These are phyloP conservation scores for Asobara japonica DNA, from an alignment of 1,140 invertebrate species.

Conservation along the genomic window DNA sequence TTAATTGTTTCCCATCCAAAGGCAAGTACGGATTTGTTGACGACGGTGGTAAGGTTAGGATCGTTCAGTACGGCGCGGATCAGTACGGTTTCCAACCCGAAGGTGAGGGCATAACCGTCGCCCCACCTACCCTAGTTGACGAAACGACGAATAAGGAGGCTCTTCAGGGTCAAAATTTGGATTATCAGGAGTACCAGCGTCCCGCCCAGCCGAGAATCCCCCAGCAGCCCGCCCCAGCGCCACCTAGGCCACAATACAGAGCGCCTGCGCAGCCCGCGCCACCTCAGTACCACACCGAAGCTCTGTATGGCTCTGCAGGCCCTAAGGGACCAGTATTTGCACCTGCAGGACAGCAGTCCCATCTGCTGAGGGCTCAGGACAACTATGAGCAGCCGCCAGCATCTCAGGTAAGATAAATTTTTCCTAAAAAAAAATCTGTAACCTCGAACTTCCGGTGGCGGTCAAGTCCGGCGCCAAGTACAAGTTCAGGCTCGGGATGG, in stretches of 20 bases:
- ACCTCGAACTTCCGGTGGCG: too few species aligned
- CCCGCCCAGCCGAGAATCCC: slow-evolving; percentile 24
- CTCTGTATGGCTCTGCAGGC: slow-evolving; percentile 46
- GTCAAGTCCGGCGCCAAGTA: too few species aligned
- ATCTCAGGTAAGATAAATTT: too few species aligned
- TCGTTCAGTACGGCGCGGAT: slow-evolving; percentile 89
- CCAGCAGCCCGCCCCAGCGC: slow-evolving; percentile 38
- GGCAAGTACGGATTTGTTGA: slow-evolving; percentile 91
- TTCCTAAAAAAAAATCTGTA: too few species aligned
- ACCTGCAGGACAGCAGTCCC: slow-evolving; percentile 38
- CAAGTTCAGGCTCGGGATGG: too few species aligned
- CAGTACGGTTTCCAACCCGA: slow-evolving; percentile 86
- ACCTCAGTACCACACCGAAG: slow-evolving; percentile 53
- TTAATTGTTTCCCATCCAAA: slow-evolving; percentile 7
- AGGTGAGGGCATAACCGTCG: slow-evolving; percentile 86
- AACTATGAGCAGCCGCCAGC: slow-evolving; percentile 64
- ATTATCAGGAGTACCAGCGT: slow-evolving; percentile 54
- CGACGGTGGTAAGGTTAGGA: slow-evolving; percentile 80
- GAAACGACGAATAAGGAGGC: slow-evolving; percentile 72
- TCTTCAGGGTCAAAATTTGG: slow-evolving; percentile 58
- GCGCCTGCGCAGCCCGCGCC: slow-evolving; percentile 46
- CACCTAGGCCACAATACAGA: slow-evolving; percentile 45
- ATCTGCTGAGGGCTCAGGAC: slow-evolving; percentile 40
- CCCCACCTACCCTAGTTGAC: slow-evolving; percentile 80
- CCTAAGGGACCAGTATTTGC: slow-evolving; percentile 52